phyloP scores from a whole-genome alignment of 2,113 vertebrate genomes.

The Tetrax tetrax region DNA sequence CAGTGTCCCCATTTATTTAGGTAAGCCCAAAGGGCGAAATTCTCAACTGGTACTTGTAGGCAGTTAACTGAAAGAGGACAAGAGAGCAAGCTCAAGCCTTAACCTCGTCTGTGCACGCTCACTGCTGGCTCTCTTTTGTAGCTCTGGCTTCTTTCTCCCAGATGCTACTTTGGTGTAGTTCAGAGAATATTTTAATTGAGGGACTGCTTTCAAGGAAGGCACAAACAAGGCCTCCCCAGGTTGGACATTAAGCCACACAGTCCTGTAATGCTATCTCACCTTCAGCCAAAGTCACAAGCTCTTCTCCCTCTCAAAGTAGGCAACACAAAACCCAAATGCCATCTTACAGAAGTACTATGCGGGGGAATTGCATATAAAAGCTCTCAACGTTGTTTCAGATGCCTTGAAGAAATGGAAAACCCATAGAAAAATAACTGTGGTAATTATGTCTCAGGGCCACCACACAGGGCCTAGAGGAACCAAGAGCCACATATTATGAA shows the following conservation, averaged over 20 bases:
- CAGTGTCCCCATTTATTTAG: neutral
- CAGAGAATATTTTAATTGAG: neutral
- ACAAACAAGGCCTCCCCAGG: neutral
- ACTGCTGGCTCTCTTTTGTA: neutral
- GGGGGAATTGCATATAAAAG: neutral
- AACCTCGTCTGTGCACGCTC: rapidly evolving
- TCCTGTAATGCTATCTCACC: neutral
- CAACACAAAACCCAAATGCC: neutral
- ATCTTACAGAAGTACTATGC: neutral
- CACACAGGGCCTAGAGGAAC: neutral
- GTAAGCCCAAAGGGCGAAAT: neutral
- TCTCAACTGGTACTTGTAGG: neutral
- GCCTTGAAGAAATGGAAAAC: neutral
- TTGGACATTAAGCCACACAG: neutral
- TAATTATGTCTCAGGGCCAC: neutral
- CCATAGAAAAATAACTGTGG: neutral
- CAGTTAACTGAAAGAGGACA: neutral
- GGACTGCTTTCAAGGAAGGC: neutral
- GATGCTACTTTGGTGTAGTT: neutral
- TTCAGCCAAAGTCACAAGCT: neutral
- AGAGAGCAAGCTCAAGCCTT: neutral
- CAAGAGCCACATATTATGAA: neutral
- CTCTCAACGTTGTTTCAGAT: neutral
- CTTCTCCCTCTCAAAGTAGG: neutral
- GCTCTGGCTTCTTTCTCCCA: neutral